phyloP scores from a whole-genome alignment of 2,113 vertebrate genomes.

The Dryoscopus gambensis region DNA sequence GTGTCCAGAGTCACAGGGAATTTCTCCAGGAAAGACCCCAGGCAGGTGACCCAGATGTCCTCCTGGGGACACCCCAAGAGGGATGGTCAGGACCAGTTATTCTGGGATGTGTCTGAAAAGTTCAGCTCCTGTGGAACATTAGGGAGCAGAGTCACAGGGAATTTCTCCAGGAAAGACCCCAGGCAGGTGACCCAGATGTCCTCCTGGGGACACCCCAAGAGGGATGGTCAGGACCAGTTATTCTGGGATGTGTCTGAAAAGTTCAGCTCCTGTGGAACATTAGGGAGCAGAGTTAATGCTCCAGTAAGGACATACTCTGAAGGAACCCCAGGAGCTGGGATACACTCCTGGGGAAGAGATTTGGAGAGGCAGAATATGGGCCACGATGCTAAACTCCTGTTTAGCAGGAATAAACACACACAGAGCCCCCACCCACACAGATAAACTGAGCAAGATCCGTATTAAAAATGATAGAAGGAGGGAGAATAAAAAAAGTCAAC shows the following conservation, averaged over 20 bases:
- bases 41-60: background rate
- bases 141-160: background rate
- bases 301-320: background rate
- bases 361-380: background rate
- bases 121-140: background rate
- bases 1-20: background rate
- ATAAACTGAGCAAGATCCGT: background rate
- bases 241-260: background rate
- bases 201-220: background rate
- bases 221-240: background rate
- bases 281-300: background rate
- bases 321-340: background rate
- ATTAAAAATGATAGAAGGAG: conserved; percentile 43
- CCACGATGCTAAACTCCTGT: background rate
- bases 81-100: background rate
- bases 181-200: background rate
- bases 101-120: background rate
- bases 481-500: conserved; percentile 24
- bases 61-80: background rate
- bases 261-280: background rate
- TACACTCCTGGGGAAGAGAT: background rate
- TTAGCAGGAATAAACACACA: background rate
- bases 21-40: background rate
- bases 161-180: background rate
- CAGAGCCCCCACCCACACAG: background rate